These are phyloP conservation scores for Cassiopea xamachana DNA, from an alignment of 30 jellyfish, hydroid and myxozoan genomes.

Conservation along the genomic window DNA sequence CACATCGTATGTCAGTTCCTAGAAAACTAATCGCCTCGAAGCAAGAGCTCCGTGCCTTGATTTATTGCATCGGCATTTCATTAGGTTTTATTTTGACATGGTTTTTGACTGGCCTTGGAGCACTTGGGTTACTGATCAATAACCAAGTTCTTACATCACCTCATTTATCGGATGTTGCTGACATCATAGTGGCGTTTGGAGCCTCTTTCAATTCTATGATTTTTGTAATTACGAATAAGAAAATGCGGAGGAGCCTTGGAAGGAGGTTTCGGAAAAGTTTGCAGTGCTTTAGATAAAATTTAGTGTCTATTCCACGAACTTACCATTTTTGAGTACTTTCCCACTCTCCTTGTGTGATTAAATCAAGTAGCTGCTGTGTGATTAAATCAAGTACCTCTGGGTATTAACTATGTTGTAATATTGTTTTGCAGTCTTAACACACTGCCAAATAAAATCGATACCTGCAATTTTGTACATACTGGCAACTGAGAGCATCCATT, in stretches of 20 bases:
- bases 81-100: constrained; percentile 34
- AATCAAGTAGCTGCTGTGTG: too few relatives aligned
- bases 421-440: constrained; percentile 47
- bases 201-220: constrained; percentile 24
- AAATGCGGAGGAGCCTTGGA: constrained; percentile 10
- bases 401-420: too few relatives aligned
- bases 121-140: constrained; percentile 30
- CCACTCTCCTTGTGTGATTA: too few relatives aligned
- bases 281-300: not conserved
- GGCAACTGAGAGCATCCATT: constrained; percentile 64
- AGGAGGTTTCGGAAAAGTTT: not conserved
- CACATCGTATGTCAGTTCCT: too few relatives aligned
- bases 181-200: constrained; percentile 23
- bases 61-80: constrained; percentile 25
- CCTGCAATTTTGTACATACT: constrained; percentile 69
- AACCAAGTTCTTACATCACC: constrained; percentile 9
- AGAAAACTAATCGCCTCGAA: not conserved
- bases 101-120: constrained; percentile 31
- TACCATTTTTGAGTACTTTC: too few relatives aligned
- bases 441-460: constrained; percentile 63
- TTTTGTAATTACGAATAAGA: constrained; percentile 21
- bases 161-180: constrained; percentile 22
- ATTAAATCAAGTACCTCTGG: too few relatives aligned
- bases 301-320: too few relatives aligned
- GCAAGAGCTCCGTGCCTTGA: constrained; percentile 16